Conservation (phyloP, 2,888 invertebrate genomes). For the Parapristionchus giblindavisi region DNA sequence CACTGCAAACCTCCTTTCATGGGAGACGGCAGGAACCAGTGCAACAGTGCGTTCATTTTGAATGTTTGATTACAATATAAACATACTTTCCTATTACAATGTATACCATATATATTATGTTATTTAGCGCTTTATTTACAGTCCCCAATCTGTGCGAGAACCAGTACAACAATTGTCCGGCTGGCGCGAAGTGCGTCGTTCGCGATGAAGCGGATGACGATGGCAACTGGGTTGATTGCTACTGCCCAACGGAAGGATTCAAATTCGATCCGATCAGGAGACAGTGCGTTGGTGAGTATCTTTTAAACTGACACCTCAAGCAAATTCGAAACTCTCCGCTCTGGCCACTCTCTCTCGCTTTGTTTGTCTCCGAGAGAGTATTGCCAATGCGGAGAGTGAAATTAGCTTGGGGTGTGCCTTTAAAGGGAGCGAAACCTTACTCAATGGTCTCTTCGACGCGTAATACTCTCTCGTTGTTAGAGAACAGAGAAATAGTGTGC, state of each 20-base stretch:
- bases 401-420: too few species aligned
- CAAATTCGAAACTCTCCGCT: too few species aligned
- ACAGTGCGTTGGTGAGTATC: constrained; percentile 35
- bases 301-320: background rate
- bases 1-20: constrained; percentile 46
- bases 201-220: constrained; percentile 16
- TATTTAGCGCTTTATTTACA: background rate
- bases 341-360: too few species aligned
- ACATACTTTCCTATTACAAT: too few species aligned
- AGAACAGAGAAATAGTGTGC: too few species aligned
- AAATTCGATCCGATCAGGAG: constrained; percentile 31
- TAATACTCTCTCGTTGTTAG: too few species aligned
- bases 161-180: constrained; percentile 37
- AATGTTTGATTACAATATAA: background rate
- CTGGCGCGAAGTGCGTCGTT: background rate
- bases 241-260: constrained; percentile 32
- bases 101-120: background rate
- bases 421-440: too few species aligned
- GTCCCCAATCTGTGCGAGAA: constrained; percentile 24
- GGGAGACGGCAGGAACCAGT: constrained; percentile 55
- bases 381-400: too few species aligned
- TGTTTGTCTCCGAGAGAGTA: too few species aligned
- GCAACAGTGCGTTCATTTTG: constrained; percentile 43
- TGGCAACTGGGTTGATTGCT: constrained; percentile 35
- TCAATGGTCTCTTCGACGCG: too few species aligned